Base-by-base conservation (phyloP, 1,140 invertebrate genomes). In the Nebria ingens region DNA sequence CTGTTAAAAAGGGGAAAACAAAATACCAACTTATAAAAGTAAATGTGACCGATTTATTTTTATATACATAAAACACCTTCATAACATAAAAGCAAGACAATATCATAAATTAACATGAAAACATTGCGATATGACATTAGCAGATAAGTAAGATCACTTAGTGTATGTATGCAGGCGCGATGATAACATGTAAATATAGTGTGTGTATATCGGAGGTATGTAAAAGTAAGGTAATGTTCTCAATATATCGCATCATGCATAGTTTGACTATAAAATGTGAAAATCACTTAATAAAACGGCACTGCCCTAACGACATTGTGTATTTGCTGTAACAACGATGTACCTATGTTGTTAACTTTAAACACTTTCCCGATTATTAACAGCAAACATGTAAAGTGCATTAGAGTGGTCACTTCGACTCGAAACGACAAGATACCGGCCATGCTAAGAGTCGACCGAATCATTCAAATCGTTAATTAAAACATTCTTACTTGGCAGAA, bases 241-340 rank as follows among this genome's bases (percentile, higher is more conserved):
- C 25, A 29, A 13, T 29, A 13, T 13, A 4, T 4, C 25, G 13
- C 25, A 29, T 13, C 25, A 13, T 13, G 25, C 25, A 6, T 6
- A 29, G 13, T 13, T 29, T 4, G 17, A 17, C 40, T 45, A 45
- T 45, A 45, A 45, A 45, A 45, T 45, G 40, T 12, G 40, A 45
- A 45, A 45, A 45, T 45, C 40, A 45, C 40, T 45, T 45, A 45
- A 45, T 45, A 45, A 45, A 45, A 45, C 40, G 40, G 40, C 40
- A 45, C 40, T 45, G 40, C 40, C 17, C 40, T 45, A 45, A 45
- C 40, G 40, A 45, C 40, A 45, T 45, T 45, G 40, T 45, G 40
- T 45, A 45, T 45, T 45, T 45, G 40, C 40, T 45, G 40, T 45
- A 45, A 45, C 40, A 45, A 45, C 40, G 40, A 45, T 45, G 40